Base-by-base conservation (phyloP, 2,888 invertebrate genomes). In the Drosophila pullipes region DNA sequence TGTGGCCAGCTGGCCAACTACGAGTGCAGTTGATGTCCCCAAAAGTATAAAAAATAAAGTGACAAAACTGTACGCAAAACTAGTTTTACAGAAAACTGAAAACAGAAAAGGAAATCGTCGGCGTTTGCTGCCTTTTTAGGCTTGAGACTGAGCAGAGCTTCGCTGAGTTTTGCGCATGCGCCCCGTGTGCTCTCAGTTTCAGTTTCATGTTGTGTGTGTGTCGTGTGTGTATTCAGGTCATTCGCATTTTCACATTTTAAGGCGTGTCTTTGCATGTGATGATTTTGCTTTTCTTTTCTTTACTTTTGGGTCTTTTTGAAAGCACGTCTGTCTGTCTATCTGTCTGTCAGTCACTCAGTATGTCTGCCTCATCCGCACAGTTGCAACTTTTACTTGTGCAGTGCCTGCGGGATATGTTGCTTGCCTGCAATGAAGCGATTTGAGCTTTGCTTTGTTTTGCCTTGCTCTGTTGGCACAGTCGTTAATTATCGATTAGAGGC, bases 401-500 rank as follows among this genome's bases (percentile, higher is more conserved):
- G 31, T 54, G 82, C 74, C 83, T 79, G 72, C 75, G 66, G 81
- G 57, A 71, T 66, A 71, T 58, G 63, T 25, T 25, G 25, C 47
- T 47, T 25, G 28, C 25, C 25, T 47, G 67, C 80, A 81, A 85
- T 83, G 72, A 81, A 76, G 77, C 82, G 83, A 72, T 85, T 86
- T 50, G 31, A 53, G 72, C 47, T 80, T 74, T 69, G 69, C 78
- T 68, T 84, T 81, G 83, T 78, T 88, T 74, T 80, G 89, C 83
- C 83, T 85, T 88, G 85, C 88, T 47, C 25, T 47, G 47, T 25
- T 47, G 82, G 69, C 83, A 87, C 84, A 89, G 86, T 84, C 89
- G 89, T 91, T 91, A 90, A 91, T 89, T 91, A 91, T 89, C 91
- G 91, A 92, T 91, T 91, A 91, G 81, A 83, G 76, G 73, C 73